These are phyloP conservation scores for Melanerpes formicivorus DNA, from an alignment of 2,113 vertebrate genomes.

Conservation along the genomic window DNA sequence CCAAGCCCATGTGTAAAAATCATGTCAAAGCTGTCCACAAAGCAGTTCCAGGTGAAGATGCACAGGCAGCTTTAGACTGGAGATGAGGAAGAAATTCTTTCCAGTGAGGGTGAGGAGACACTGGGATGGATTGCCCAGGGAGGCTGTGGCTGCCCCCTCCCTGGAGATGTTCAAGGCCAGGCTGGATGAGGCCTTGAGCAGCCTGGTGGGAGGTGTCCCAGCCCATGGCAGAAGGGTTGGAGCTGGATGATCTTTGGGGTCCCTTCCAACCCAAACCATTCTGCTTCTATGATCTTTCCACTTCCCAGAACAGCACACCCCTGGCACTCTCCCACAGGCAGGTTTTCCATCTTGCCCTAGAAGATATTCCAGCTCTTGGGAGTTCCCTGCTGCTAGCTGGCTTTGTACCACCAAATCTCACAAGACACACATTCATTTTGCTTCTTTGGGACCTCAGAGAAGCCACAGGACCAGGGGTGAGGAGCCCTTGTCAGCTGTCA, in stretches of 20 bases:
- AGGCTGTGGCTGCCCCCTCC: too few species aligned
- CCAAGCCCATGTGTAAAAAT: neutral
- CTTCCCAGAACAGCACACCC: neutral
- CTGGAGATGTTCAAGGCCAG: too few species aligned
- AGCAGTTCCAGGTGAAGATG: neutral
- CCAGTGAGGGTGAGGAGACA: too few species aligned
- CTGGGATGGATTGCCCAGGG: too few species aligned
- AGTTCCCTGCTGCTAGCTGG: neutral
- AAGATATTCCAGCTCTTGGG: neutral
- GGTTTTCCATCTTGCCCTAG: neutral
- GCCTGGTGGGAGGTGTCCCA: too few species aligned
- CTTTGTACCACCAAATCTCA: neutral
- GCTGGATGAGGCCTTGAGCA: too few species aligned
- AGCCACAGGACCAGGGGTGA: rapidly evolving
- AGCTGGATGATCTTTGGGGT: too few species aligned
- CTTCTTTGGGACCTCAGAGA: neutral
- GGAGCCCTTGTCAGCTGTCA: neutral
- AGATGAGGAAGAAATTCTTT: too few species aligned
- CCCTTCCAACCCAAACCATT: too few species aligned
- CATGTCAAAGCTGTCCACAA: neutral
- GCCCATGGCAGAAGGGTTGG: too few species aligned
- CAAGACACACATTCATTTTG: neutral
- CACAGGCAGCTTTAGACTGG: too few species aligned
- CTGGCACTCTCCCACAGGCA: neutral
- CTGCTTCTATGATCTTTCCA: neutral